Evolutionary conservation across 1,140 invertebrate species (phyloP).

Genomic region (Drosophila aff.): DNA sequence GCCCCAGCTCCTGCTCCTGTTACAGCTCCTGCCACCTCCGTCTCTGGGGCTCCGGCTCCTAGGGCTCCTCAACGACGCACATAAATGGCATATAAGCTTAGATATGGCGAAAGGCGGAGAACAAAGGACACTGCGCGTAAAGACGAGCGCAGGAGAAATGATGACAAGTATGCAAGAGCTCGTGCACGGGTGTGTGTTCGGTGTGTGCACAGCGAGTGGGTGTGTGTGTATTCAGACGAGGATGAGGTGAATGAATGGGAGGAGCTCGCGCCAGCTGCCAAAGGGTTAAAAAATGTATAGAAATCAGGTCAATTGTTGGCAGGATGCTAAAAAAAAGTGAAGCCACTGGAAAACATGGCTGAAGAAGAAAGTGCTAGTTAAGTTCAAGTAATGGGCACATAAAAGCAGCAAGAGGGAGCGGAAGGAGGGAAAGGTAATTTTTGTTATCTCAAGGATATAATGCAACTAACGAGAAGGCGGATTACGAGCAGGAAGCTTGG

Average conservation of each 20-base stretch:
- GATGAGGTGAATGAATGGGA: slow-evolving; percentile 39
- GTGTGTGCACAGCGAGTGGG: slow-evolving; percentile 30
- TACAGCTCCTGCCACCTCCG: neutral
- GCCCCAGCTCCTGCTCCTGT: slow-evolving; percentile 2
- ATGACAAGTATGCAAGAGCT: slow-evolving; percentile 52
- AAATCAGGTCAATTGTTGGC: slow-evolving; percentile 82
- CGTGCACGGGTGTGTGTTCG: neutral
- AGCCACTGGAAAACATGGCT: slow-evolving; percentile 49
- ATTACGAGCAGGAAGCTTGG: neutral
- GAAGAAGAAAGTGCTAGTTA: slow-evolving; percentile 58
- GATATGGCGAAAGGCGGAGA: slow-evolving; percentile 61
- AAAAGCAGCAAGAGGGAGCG: slow-evolving; percentile 20
- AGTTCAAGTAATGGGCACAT: slow-evolving; percentile 41
- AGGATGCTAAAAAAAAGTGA: slow-evolving; percentile 62
- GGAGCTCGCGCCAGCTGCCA: slow-evolving; percentile 44
- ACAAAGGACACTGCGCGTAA: slow-evolving; percentile 72
- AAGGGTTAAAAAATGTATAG: slow-evolving; percentile 74
- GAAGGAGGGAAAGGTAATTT: slow-evolving; percentile 45
- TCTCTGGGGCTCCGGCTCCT: neutral
- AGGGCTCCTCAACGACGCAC: slow-evolving; percentile 31
- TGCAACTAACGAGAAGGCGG: slow-evolving; percentile 31
- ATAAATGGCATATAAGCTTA: slow-evolving; percentile 67
- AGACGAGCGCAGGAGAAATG: slow-evolving; percentile 69
- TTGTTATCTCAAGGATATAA: slow-evolving; percentile 42
- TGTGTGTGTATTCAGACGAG: neutral